Percentiles rank a stretch among this genome's conserved stretches.
phyloP scores from a whole-genome alignment of 2,113 vertebrate species.

The Azemiops feae region DNA sequence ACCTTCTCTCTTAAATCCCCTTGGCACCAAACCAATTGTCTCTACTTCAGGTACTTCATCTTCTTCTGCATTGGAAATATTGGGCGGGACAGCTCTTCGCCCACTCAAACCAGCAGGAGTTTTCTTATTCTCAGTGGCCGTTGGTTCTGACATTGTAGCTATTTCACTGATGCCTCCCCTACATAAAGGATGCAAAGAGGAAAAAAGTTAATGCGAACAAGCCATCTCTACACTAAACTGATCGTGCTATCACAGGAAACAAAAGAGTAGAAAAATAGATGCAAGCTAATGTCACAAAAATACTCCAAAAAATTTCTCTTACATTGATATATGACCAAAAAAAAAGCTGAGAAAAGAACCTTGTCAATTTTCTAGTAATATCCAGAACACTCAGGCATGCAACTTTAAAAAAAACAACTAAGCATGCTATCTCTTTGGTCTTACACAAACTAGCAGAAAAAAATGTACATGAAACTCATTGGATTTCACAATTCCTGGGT shows the following conservation, averaged over 20 bases:
- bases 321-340: constrained; percentile 53
- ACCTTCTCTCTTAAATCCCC: constrained; percentile 78
- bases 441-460: neutral
- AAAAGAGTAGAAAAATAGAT: constrained; percentile 48
- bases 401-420: neutral
- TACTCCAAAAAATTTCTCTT: constrained; percentile 33
- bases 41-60: constrained; percentile 79
- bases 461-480: constrained; percentile 26
- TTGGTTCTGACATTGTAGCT: constrained; percentile 62
- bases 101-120: constrained; percentile 70
- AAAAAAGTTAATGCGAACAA: neutral
- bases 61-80: constrained; percentile 78
- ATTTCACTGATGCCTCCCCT: constrained; percentile 5
- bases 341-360: constrained; percentile 49
- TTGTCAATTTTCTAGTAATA: constrained; percentile 36
- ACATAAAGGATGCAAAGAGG: neutral
- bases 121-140: constrained; percentile 40
- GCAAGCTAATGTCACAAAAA: constrained; percentile 35
- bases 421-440: neutral
- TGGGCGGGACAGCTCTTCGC: constrained; percentile 70
- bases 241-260: neutral
- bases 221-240: neutral
- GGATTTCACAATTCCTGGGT: constrained; percentile 50
- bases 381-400: constrained; percentile 20
- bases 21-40: constrained; percentile 72